Evolutionary conservation across 2,797 vertebrate genomes (phyloP), one percentile per base, ranked within the genome.

Genomic region (Dromococcyx pavoninus): DNA sequence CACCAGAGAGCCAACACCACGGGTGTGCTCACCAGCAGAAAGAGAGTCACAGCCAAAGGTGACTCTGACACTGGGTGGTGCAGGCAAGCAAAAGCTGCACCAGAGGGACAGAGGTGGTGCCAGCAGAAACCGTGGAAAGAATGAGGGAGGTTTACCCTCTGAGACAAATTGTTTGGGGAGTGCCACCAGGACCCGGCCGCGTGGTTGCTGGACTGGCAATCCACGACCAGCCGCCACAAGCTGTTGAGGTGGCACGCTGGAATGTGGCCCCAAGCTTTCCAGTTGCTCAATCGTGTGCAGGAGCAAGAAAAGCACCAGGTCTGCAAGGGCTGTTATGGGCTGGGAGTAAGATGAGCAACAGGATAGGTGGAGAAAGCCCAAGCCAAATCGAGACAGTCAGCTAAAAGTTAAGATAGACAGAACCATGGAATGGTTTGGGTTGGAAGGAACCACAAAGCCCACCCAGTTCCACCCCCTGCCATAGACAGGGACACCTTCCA

Each of bases 211-310:
- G 91, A 83, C 78, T 16, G 62, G 86, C 88, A 92, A 39, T 46
- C 89, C 72, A 37, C 10, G 1, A 93, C 85, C 95, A 92, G 89
- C 46, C 41, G 1, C 95, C 88, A 69, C n/a, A 95, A 76, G 89
- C 80, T 19, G 91, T 87, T 94, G 95, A 97, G 93, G 82, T 95
- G 95, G 89, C 94, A 94, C 76, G 85, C 89, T 86, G 96, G 95
- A 93, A 97, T 96, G 95, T 16, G 46, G 88, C 94, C 76, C 60
- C 70, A 79, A 91, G 89, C 89, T 84, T 37, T 37, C 11, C 41
- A n/a, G 66, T 96, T 96, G 89, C 93, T 88, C 89, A 93, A 92
- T 88, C 73, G 1, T 44, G 51, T 57, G 79, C 94, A 86, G 79
- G 13, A 96, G 87, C 7, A 71, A 95, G 82, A 89, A 95, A 95